A percentile compares a stretch with the other conserved stretches of the same genome.
Conservation (phyloP, 1,140 invertebrate genomes). For the Apis laboriosa region DNA sequence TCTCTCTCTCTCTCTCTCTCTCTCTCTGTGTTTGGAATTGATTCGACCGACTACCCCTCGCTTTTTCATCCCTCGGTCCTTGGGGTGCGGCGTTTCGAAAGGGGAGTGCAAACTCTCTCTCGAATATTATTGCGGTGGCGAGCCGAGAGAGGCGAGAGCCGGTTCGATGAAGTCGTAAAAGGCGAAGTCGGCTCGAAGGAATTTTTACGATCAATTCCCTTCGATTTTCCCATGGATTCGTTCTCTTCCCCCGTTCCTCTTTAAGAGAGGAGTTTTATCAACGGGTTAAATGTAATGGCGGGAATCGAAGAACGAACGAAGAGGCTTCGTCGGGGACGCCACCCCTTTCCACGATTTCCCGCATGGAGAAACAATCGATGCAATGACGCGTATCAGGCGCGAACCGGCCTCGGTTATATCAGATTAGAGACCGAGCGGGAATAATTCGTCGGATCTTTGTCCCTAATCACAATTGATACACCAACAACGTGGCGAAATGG, state of each 20-base stretch:
- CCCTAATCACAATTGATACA: slow-evolving; percentile 70
- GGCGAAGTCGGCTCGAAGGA: slow-evolving; percentile 18
- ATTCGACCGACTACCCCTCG: slow-evolving; percentile 68
- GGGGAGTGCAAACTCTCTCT: slow-evolving; percentile 46
- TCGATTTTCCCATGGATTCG: too few relatives aligned
- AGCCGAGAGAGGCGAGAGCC: background rate
- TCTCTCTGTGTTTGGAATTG: slow-evolving; percentile 65
- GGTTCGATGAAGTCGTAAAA: slow-evolving; percentile 56
- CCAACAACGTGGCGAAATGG: slow-evolving; percentile 63
- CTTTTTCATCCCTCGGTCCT: slow-evolving; percentile 66
- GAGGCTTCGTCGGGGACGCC: too few relatives aligned
- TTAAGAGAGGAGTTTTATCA: too few relatives aligned
- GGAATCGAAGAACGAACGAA: too few relatives aligned
- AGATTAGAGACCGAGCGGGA: slow-evolving; percentile 68
- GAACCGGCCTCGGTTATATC: slow-evolving; percentile 61
- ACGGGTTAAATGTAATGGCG: too few relatives aligned
- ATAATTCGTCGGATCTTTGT: slow-evolving; percentile 70
- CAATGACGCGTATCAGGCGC: slow-evolving; percentile 59
- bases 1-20: background rate
- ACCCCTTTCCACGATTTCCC: slow-evolving; percentile 61
- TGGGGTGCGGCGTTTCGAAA: slow-evolving; percentile 54
- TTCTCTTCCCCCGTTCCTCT: too few relatives aligned
- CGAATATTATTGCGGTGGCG: slow-evolving; percentile 57
- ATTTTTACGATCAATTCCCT: slow-evolving; percentile 41
- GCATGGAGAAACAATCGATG: slow-evolving; percentile 67